Percentiles rank a stretch among this genome's conserved stretches.
These are phyloP conservation scores for Coregonus suidteri DNA, from an alignment of 2,797 vertebrate species.

Conservation along the genomic window DNA sequence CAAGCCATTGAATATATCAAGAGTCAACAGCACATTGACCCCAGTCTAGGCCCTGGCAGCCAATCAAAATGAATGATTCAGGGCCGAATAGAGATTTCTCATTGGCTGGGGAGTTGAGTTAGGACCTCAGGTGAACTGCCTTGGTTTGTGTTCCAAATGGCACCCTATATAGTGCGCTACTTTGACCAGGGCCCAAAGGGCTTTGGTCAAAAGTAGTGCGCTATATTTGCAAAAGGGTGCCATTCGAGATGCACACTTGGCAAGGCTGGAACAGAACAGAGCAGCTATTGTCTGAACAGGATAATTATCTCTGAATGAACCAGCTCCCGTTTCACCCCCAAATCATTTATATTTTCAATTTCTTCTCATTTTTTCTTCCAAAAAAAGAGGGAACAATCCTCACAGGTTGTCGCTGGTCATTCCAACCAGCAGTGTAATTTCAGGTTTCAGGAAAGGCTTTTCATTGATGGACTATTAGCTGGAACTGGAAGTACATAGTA, in stretches of 20 bases:
- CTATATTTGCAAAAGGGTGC: neutral
- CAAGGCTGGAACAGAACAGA: constrained; percentile 8
- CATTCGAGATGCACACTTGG: neutral
- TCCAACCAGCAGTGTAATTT: neutral
- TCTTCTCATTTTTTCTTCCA: neutral
- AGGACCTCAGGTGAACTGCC: constrained; percentile 9
- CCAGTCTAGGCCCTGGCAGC: neutral
- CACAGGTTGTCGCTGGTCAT: neutral
- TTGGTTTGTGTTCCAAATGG: neutral
- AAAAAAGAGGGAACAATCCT: neutral
- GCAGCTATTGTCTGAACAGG: constrained; percentile 14
- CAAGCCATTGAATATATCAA: neutral
- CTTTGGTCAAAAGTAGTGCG: too few relatives aligned
- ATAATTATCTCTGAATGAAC: constrained; percentile 1
- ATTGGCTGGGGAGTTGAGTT: constrained; percentile 1
- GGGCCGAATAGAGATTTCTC: neutral
- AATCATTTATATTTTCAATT: constrained; percentile 10
- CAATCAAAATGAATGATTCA: neutral
- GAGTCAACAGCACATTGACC: neutral
- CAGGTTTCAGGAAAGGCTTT: neutral
- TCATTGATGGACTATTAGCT: neutral
- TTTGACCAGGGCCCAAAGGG: neutral
- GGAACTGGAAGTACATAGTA: neutral
- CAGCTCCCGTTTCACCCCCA: constrained; percentile 6
- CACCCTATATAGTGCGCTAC: neutral